Evolutionary conservation across 2,797 vertebrate genomes (phyloP).

Genomic region (Spinus pinus): DNA sequence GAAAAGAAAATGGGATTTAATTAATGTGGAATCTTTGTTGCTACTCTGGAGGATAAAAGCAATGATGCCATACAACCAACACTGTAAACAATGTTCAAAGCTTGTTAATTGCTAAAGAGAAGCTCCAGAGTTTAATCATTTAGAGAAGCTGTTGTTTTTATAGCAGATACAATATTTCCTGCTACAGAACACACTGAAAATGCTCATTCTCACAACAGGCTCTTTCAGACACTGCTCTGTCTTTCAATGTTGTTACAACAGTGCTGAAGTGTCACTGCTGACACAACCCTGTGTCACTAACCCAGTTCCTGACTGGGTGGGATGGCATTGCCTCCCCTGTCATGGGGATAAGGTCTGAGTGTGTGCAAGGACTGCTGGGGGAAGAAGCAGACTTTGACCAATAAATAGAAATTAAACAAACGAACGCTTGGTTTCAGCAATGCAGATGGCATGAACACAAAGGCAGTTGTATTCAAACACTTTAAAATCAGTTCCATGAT

Average conservation of each 20-base stretch:
- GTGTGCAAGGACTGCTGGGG: too few species aligned
- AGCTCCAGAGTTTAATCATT: neutral
- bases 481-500: neutral
- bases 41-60: neutral
- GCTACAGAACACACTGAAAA: neutral
- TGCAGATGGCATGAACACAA: neutral
- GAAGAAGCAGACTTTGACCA: neutral
- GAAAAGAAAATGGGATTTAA: neutral
- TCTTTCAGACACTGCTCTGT: neutral
- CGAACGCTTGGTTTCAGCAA: neutral
- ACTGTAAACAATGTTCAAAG: neutral
- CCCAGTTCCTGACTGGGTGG: neutral
- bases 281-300: neutral
- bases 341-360: too few species aligned
- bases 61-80: neutral
- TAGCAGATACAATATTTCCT: conserved; percentile 1
- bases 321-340: neutral
- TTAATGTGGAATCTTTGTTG: neutral
- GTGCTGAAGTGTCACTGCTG: neutral
- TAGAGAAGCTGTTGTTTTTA: neutral
- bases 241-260: neutral
- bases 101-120: conserved; percentile 11
- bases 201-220: neutral
- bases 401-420: neutral
- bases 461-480: neutral